Percentiles rank a stretch among this genome's conserved stretches.
Evolutionary conservation across 2,113 vertebrate species (phyloP).

Genomic region (Megaceryle maxima): DNA sequence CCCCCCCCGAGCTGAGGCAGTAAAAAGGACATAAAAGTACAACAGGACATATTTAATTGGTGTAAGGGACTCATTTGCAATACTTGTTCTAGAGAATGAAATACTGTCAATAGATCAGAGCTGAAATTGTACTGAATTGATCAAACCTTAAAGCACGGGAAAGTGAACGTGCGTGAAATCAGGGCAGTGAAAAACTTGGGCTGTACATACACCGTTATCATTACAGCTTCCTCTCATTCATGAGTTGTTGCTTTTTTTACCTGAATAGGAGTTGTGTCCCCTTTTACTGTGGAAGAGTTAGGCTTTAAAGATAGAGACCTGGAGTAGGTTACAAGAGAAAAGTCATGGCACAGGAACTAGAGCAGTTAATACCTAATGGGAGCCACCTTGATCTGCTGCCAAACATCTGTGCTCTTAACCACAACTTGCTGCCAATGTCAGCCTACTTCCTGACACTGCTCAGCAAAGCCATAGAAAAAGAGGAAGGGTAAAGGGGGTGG

Average conservation of each 20-base stretch:
- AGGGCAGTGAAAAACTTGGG: background rate
- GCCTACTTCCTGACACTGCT: background rate
- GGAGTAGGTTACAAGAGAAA: background rate
- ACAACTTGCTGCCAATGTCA: background rate
- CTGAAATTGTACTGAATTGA: background rate
- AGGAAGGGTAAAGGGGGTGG: background rate
- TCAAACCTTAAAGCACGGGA: rapidly evolving
- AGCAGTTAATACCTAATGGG: background rate
- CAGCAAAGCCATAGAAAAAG: background rate
- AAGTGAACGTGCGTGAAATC: background rate
- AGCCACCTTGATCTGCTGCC: slow-evolving; percentile 30
- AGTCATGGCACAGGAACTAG: background rate
- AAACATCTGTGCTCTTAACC: slow-evolving; percentile 58
- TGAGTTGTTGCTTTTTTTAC: background rate
- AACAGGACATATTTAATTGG: background rate
- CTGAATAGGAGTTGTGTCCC: background rate
- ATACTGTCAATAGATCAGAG: background rate
- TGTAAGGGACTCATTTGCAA: background rate
- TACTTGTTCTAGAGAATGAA: background rate
- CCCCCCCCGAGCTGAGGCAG: background rate
- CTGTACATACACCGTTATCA: rapidly evolving
- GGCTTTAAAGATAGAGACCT: background rate
- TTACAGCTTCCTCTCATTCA: background rate
- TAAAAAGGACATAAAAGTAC: background rate
- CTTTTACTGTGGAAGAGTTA: background rate